Base-by-base conservation (phyloP, 2,797 vertebrate species). In the Chanos chanos region DNA sequence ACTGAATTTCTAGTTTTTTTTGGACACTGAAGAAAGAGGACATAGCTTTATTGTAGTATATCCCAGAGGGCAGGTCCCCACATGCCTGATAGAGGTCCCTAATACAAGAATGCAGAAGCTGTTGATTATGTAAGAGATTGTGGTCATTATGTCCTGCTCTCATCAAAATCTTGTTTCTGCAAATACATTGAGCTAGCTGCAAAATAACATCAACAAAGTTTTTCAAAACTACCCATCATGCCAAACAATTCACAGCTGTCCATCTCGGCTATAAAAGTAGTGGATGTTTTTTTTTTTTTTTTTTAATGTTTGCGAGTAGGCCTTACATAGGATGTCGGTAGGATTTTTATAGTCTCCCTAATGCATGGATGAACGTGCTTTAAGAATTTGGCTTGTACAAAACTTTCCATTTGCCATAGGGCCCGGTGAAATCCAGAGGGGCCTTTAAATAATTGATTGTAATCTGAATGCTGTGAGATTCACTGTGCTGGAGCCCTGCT, bases 391-490 rank as follows among this genome's bases (percentile, higher is more conserved):
- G 2, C 57, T 28, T 37, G 45, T 39, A 50, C 21, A 33, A 51
- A 41, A 6, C 34, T 24, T 49, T 21, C 33, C 12, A 33, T 51
- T 24, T 47, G 44, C 44, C 24, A 28, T 4, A 8, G n/a, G 24
- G n/a, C 7, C 3, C 19, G 12, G 28, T 51, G 36, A 51, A 37
- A 34, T 21, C 36, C 6, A 53, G 49, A 62, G 31, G 16, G 19
- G 43, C 9, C 52, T n/a, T 8, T 64, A 43, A 66, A 43, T 56
- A 24, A 41, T 56, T 61, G 30, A 49, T 39, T 44, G 25, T 53
- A 61, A 55, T 28, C 22, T 25, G 52, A 25, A 48, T 52, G 37
- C 53, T 51, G 16, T 21, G 10, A 13, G 12, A 45, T 8, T 44
- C 12, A 15, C 5, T 37, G 30, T 48, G 22, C 30, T 67, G 16